These are phyloP conservation scores for Linepithema humile DNA, from an alignment of 1,140 invertebrate genomes.

Conservation along the genomic window DNA sequence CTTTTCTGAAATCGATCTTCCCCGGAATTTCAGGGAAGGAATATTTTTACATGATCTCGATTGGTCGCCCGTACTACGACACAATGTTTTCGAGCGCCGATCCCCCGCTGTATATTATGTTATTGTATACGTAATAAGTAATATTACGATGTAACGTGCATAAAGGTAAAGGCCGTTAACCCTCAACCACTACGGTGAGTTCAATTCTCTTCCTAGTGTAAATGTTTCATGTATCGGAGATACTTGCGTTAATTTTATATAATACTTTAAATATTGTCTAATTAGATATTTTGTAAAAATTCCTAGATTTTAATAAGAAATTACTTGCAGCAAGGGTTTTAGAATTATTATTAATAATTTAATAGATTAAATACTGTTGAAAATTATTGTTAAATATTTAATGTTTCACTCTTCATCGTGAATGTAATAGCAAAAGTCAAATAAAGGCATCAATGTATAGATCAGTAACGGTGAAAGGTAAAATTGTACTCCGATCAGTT, in stretches of 20 bases:
- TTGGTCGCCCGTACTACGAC: slow-evolving; percentile 49
- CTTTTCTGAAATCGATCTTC: slow-evolving; percentile 28
- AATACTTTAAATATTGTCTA: not conserved
- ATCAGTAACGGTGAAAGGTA: not conserved
- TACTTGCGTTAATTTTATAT: not conserved
- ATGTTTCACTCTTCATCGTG: not conserved
- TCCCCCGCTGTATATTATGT: slow-evolving; percentile 66
- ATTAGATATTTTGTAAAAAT: slow-evolving; percentile 38
- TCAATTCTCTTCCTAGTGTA: slow-evolving; percentile 6
- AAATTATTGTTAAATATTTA: not conserved
- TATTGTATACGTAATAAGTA: slow-evolving; percentile 57
- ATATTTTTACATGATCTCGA: slow-evolving; percentile 69
- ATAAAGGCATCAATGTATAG: not conserved
- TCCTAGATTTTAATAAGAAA: not conserved
- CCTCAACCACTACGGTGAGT: slow-evolving; percentile 16
- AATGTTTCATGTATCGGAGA: no score
- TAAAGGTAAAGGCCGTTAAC: slow-evolving; percentile 33
- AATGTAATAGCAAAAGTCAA: not conserved
- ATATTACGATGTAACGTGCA: slow-evolving; percentile 43
- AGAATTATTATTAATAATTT: not conserved
- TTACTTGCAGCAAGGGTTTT: not conserved
- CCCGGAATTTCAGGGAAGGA: slow-evolving; percentile 29
- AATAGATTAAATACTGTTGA: no score
- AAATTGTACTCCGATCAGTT: not conserved
- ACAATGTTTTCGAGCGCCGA: slow-evolving; percentile 68